phyloP scores from a whole-genome alignment of 2,113 vertebrate genomes.

The Fukomys damarensis region DNA sequence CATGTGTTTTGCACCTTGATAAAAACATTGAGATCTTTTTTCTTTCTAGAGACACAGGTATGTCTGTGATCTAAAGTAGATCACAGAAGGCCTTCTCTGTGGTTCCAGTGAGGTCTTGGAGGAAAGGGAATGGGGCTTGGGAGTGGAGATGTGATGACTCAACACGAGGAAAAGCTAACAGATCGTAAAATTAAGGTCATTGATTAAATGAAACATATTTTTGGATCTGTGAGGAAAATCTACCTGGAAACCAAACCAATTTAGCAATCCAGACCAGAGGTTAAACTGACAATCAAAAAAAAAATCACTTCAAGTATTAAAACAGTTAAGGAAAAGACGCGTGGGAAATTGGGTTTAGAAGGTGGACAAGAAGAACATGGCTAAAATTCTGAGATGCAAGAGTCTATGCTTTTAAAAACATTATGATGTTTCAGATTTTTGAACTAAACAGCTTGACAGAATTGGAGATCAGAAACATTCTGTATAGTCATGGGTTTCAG shows the following conservation, averaged over 20 bases:
- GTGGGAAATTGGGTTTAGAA: background rate
- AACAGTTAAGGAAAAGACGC: background rate
- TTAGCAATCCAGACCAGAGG: constrained; percentile 12
- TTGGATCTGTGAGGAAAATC: background rate
- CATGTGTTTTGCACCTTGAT: background rate
- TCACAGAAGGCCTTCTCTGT: background rate
- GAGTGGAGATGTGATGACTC: too few species aligned
- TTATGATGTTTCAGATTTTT: background rate
- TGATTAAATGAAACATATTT: background rate
- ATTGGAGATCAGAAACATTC: background rate
- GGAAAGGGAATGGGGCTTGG: background rate
- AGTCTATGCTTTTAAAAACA: background rate
- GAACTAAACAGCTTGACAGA: background rate
- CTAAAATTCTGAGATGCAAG: background rate
- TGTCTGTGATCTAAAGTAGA: background rate
- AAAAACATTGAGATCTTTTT: background rate
- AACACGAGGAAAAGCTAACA: background rate
- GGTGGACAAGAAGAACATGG: background rate
- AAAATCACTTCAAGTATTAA: background rate
- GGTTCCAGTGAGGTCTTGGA: background rate
- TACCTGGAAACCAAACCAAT: background rate
- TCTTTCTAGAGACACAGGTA: too few species aligned
- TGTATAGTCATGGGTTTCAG: background rate
- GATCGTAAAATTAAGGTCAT: background rate
- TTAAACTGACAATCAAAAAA: background rate